Conservation (phyloP, 2,113 vertebrate species). For the Tylochromis polylepis region DNA sequence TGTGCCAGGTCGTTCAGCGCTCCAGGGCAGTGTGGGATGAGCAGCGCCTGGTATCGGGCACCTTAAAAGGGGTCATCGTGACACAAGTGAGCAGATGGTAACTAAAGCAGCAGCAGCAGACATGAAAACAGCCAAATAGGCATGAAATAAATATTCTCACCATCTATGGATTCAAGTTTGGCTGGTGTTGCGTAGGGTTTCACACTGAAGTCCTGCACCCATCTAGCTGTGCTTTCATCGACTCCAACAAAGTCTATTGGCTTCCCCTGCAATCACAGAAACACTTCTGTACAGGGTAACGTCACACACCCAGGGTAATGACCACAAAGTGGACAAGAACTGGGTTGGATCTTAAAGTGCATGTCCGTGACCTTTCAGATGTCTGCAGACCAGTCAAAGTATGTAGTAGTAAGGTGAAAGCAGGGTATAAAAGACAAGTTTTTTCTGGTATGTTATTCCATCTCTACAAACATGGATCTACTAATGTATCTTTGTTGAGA, state of each 20-base stretch:
- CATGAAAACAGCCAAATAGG: background rate
- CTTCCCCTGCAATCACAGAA: slow-evolving; percentile 79
- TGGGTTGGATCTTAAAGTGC: background rate
- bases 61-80: slow-evolving; percentile 64
- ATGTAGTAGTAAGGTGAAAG: background rate
- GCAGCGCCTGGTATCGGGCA: slow-evolving; percentile 86
- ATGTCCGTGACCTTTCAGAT: background rate
- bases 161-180: slow-evolving; percentile 87
- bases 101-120: background rate
- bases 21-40: slow-evolving; percentile 92
- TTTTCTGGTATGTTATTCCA: background rate
- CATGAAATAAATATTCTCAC: slow-evolving; percentile 15
- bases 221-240: slow-evolving; percentile 82
- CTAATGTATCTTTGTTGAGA: background rate
- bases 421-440: background rate
- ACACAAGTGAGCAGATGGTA: background rate
- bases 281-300: background rate
- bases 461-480: background rate
- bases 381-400: background rate
- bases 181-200: slow-evolving; percentile 88
- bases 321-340: background rate
- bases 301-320: background rate
- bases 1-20: slow-evolving; percentile 87
- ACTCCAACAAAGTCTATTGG: slow-evolving; percentile 85
- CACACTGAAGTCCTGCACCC: slow-evolving; percentile 92